phyloP scores from a whole-genome alignment of 2,113 vertebrate species.

The Glareola pratincola region DNA sequence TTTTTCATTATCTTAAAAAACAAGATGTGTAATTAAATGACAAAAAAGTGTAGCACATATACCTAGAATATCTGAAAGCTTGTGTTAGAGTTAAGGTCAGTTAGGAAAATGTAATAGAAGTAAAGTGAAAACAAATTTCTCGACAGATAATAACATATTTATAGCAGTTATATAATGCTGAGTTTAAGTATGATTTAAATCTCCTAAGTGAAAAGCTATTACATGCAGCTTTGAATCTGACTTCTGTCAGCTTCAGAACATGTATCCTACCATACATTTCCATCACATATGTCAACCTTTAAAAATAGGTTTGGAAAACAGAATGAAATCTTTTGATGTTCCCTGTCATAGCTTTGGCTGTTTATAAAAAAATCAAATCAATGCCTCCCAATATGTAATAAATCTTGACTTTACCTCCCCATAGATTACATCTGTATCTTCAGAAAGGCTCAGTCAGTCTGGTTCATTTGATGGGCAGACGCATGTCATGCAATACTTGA shows the following conservation, averaged over 20 bases:
- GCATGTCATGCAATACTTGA: slow-evolving; percentile 53
- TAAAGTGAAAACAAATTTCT: slow-evolving; percentile 17
- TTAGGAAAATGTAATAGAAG: background rate
- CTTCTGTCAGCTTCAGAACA: slow-evolving; percentile 6
- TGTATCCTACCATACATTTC: background rate
- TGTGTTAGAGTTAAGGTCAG: background rate
- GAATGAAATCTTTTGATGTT: slow-evolving; percentile 32
- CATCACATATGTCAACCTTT: slow-evolving; percentile 12
- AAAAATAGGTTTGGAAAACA: slow-evolving; percentile 29
- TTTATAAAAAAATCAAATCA: slow-evolving; percentile 49
- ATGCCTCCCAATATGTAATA: slow-evolving; percentile 34
- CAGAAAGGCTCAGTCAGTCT: slow-evolving; percentile 57
- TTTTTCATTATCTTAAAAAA: slow-evolving; percentile 29
- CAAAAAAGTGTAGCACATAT: background rate
- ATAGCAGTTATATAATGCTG: background rate
- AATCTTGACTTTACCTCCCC: slow-evolving; percentile 61
- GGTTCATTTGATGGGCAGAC: slow-evolving; percentile 73
- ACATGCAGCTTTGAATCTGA: background rate
- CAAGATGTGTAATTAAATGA: slow-evolving; percentile 4
- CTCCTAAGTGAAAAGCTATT: slow-evolving; percentile 4
- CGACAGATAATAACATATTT: background rate
- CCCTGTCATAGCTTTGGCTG: slow-evolving; percentile 6
- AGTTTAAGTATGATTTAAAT: background rate
- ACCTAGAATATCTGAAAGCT: background rate
- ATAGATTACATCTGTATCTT: slow-evolving; percentile 64